These are phyloP conservation scores for Holacanthella duospinosa DNA, from an alignment of 2,888 invertebrate genomes.

Conservation along the genomic window DNA sequence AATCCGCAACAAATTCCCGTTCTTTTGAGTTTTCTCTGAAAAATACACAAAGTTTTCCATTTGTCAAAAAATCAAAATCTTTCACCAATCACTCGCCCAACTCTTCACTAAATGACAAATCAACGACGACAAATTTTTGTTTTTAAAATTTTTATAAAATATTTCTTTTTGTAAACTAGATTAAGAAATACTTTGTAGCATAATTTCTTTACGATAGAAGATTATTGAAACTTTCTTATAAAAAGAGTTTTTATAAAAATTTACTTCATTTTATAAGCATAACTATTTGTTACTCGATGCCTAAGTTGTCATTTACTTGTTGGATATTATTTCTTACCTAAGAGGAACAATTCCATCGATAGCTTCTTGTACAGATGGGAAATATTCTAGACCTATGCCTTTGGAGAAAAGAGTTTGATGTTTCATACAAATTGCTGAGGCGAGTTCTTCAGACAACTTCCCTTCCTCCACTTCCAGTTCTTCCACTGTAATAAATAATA, in stretches of 20 bases:
- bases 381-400: constrained; percentile 76
- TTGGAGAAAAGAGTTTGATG: constrained; percentile 71
- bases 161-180: too few species aligned
- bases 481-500: too few species aligned
- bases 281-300: too few species aligned
- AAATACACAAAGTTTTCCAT: constrained; percentile 11
- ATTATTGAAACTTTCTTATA: too few species aligned
- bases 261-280: too few species aligned
- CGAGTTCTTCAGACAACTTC: constrained; percentile 55
- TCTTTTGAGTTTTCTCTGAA: constrained; percentile 66
- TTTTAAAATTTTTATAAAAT: too few species aligned
- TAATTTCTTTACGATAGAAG: too few species aligned
- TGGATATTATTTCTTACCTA: too few species aligned
- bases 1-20: constrained; percentile 80
- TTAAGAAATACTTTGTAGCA: too few species aligned
- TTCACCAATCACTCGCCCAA: too few species aligned
- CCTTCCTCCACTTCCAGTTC: constrained; percentile 53
- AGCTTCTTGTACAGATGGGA: constrained; percentile 79
- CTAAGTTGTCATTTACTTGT: too few species aligned
- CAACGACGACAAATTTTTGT: background rate
- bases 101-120: background rate
- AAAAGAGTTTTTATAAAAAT: too few species aligned
- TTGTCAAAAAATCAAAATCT: background rate
- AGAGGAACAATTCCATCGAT: constrained; percentile 76
- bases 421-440: constrained; percentile 50